Percentiles rank a stretch among this genome's conserved stretches.
These are phyloP conservation scores for Eurypyga helias DNA, from an alignment of 2,113 vertebrate species.

Conservation along the genomic window DNA sequence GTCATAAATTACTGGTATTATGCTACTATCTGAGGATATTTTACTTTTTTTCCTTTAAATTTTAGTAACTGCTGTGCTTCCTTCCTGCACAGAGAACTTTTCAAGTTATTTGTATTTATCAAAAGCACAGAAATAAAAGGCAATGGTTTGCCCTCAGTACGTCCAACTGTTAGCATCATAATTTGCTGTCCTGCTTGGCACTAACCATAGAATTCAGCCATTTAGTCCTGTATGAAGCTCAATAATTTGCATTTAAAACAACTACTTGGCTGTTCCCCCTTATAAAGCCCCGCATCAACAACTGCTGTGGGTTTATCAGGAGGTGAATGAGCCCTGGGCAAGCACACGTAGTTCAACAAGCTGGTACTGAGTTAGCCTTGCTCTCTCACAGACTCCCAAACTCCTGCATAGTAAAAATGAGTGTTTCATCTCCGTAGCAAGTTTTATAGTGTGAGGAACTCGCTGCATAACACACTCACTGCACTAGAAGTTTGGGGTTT, in stretches of 20 bases:
- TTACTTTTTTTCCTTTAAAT: not conserved
- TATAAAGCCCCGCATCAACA: not conserved
- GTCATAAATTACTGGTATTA: not conserved
- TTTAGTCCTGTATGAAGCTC: not conserved
- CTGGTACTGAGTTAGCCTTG: not conserved
- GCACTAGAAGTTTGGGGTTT: not conserved
- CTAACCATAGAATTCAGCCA: not conserved
- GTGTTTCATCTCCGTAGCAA: not conserved
- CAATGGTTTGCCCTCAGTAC: not conserved
- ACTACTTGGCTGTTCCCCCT: not conserved
- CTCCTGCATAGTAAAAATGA: fast-evolving
- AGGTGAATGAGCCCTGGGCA: not conserved
- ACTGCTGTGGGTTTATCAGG: not conserved
- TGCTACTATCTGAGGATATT: not conserved
- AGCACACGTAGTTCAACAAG: not conserved
- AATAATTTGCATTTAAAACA: not conserved
- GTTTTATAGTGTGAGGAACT: not conserved
- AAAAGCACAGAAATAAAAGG: not conserved
- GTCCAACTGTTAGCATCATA: not conserved
- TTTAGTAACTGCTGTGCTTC: not conserved
- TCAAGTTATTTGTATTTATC: not conserved
- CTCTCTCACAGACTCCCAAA: not conserved
- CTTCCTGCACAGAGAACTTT: not conserved
- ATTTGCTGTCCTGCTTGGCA: not conserved
- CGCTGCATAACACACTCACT: not conserved